Conservation (phyloP, 2,113 vertebrate genomes). For the Tamias sibiricus region DNA sequence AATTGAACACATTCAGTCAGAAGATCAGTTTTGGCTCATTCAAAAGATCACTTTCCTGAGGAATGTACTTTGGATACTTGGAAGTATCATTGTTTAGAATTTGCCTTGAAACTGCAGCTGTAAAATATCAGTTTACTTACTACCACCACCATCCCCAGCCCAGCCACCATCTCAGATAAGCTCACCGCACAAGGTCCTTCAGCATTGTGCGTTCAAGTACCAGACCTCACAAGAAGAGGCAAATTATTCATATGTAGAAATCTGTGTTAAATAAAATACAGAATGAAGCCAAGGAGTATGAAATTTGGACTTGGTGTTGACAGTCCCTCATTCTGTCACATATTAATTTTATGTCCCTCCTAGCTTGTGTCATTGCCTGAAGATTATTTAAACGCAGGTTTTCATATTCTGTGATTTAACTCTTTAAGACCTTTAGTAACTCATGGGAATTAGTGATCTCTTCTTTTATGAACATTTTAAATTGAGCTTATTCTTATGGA, state of each 20-base stretch:
- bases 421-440: constrained; percentile 81
- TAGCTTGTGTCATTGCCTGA: constrained; percentile 78
- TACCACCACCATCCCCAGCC: neutral
- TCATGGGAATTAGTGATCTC: constrained; percentile 64
- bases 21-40: neutral
- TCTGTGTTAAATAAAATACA: constrained; percentile 48
- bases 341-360: constrained; percentile 71
- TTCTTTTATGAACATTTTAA: constrained; percentile 81
- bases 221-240: constrained; percentile 69
- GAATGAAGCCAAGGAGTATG: constrained; percentile 27
- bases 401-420: constrained; percentile 86
- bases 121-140: neutral
- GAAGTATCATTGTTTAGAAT: neutral
- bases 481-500: constrained; percentile 84
- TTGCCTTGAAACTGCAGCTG: neutral
- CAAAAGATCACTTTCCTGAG: neutral
- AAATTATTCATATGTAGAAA: constrained; percentile 46
- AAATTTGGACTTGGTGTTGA: constrained; percentile 43
- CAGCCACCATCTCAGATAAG: neutral
- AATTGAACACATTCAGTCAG: neutral
- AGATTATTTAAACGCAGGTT: constrained; percentile 82
- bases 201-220: neutral
- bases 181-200: neutral
- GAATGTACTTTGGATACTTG: too few species aligned
- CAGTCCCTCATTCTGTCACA: constrained; percentile 59